Base-by-base conservation (phyloP, 2,113 vertebrate species). In the Saguinus imperator region DNA sequence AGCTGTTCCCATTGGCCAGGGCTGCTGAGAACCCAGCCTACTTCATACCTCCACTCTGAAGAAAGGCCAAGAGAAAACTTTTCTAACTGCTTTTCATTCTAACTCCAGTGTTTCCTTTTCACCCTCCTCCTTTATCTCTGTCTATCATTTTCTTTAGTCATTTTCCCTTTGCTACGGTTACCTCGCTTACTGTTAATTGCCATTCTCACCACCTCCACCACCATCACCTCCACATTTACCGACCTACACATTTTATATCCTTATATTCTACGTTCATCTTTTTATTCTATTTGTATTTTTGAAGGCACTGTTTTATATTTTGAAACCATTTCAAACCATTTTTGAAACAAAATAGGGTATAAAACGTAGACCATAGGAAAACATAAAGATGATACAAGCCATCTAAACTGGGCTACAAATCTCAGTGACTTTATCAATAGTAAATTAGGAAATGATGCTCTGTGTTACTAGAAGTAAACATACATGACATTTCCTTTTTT, bases 321-420 rank as follows among this genome's bases (percentile, higher is more conserved):
- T 52, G 91, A 48, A 81, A 18, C 32, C 37, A 89, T 52, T 66
- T 82, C 64, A 82, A 96, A 96, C 66, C 25, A 13, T 81, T 90
- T 86, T 50, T 50, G 61, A 64, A 84, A 55, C 2, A 86, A 82
- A 5, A 11, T 14, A 82, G 17, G 8, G 27, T 64, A 50, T 43
- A 85, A 82, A 82, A 93, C 27, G 76, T 35, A 68, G n/a, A 66
- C 48, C 29, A 64, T 11, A 57, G 29, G 58, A 96, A 96, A 55
- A 8, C 68, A 87, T 70, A 48, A 27, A n/a, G 43, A 37, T 6
- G 45, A 37, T 58, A 68, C 23, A 20, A 82, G 25, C 16, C 21
- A 50, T 58, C 14, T 73, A 94, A 91, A 86, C 29, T 83, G 52
- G 8, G 35, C 18, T 93, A 52, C 58, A 97, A 66, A 86, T 61